A percentile compares a stretch with the other conserved stretches of the same genome.
These are phyloP conservation scores for Jordanella pulchra DNA, from an alignment of 2,797 vertebrate genomes.

Conservation along the genomic window DNA sequence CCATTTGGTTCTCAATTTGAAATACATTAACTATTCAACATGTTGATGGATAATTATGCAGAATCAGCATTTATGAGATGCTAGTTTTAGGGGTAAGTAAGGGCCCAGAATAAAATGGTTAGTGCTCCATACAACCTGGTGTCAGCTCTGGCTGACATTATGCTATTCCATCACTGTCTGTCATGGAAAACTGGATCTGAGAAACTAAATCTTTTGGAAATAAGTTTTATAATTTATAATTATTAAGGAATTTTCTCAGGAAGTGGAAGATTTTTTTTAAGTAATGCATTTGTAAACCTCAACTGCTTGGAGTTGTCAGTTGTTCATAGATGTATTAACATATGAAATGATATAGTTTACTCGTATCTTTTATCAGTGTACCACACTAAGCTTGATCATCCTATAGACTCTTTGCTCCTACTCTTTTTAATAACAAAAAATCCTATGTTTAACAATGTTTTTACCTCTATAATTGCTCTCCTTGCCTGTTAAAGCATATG, in stretches of 20 bases:
- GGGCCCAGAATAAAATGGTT: no score
- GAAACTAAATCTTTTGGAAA: neutral
- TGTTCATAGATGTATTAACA: neutral
- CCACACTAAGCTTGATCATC: no score
- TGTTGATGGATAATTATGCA: no score
- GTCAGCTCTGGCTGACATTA: no score
- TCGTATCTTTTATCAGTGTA: neutral
- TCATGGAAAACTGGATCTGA: neutral
- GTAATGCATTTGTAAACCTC: neutral
- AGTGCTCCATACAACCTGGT: no score
- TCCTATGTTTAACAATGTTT: no score
- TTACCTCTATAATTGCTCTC: neutral
- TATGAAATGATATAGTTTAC: neutral
- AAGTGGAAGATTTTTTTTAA: neutral
- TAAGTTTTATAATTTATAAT: neutral
- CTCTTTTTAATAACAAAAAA: neutral
- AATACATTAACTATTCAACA: no score
- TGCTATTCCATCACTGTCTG: neutral
- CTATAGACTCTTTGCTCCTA: neutral
- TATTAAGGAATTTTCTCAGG: neutral
- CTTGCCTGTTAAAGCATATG: neutral
- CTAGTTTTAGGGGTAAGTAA: no score
- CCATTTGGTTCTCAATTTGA: no score
- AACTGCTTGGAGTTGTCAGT: no score
- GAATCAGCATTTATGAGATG: no score